Conservation (phyloP, 2,888 invertebrate genomes). For the Cataglyphis altisquamis region DNA sequence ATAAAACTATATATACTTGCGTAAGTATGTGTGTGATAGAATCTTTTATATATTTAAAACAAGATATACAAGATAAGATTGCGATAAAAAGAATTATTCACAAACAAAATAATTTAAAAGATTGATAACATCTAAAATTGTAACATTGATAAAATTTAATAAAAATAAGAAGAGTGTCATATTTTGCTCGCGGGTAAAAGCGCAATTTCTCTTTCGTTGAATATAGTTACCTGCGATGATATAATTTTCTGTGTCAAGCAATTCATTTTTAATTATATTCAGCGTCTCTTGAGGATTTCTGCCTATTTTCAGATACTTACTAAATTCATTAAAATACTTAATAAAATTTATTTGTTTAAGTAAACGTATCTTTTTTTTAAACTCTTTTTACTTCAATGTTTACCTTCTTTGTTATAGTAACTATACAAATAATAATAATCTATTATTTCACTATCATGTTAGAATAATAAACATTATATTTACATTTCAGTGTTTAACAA, state of each 20-base stretch:
- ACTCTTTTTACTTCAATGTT: constrained; percentile 14
- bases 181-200: neutral
- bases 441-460: neutral
- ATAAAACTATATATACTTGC: neutral
- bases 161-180: neutral
- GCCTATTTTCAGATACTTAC: neutral
- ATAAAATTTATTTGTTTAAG: constrained; percentile 11
- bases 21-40: neutral
- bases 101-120: neutral
- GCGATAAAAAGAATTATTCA: neutral
- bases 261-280: constrained; percentile 49
- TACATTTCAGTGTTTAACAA: neutral
- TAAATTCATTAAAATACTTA: constrained; percentile 33
- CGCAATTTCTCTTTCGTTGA: neutral
- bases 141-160: neutral
- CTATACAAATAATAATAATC: neutral
- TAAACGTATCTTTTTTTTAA: constrained; percentile 18
- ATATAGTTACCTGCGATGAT: constrained; percentile 28
- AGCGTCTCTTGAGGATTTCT: constrained; percentile 29
- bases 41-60: neutral
- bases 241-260: constrained; percentile 32
- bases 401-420: neutral
- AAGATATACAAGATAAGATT: neutral
- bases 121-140: constrained; percentile 1
- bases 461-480: neutral